A percentile compares a stretch with the other conserved stretches of the same genome.
Evolutionary conservation across 2,888 invertebrate genomes (phyloP).

Genomic region (Caradrina kadenii): DNA sequence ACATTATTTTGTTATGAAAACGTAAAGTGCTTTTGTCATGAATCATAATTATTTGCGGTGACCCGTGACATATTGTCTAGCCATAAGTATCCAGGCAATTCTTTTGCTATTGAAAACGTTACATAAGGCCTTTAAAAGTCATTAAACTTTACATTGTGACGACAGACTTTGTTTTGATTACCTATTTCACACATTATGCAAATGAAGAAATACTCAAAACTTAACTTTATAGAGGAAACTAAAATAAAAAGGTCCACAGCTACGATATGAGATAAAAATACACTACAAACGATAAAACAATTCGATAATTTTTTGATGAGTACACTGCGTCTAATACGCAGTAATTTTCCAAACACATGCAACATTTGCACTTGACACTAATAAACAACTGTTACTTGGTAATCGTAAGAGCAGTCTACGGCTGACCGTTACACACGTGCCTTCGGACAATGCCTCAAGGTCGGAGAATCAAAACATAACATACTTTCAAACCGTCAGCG

Average conservation of each 20-base stretch:
- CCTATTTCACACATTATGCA: not conserved
- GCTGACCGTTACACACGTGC: constrained; percentile 42
- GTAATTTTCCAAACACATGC: constrained; percentile 32
- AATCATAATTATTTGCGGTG: constrained; percentile 23
- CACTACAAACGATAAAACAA: not conserved
- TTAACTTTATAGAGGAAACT: not conserved
- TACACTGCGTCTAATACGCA: not conserved
- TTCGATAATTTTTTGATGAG: not conserved
- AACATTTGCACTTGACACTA: constrained; percentile 54
- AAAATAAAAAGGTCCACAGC: not conserved
- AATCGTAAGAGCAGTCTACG: constrained; percentile 24
- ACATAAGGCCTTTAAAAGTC: not conserved
- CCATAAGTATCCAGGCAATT: not conserved
- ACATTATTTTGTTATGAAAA: constrained; percentile 22
- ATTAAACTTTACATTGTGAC: constrained; percentile 4
- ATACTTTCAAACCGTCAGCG: constrained; percentile 74
- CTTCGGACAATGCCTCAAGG: constrained; percentile 65
- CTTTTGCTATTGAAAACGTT: constrained; percentile 10
- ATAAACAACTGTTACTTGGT: constrained; percentile 34
- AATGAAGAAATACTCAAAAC: not conserved
- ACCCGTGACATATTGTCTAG: not conserved
- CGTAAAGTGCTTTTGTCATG: constrained; percentile 18
- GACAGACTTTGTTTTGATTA: constrained; percentile 1
- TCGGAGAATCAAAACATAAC: constrained; percentile 71
- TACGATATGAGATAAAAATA: not conserved